Percentiles rank a stretch among this genome's conserved stretches.
Conservation (phyloP, 2,113 vertebrate species). For the Acrocephalus kingi region DNA sequence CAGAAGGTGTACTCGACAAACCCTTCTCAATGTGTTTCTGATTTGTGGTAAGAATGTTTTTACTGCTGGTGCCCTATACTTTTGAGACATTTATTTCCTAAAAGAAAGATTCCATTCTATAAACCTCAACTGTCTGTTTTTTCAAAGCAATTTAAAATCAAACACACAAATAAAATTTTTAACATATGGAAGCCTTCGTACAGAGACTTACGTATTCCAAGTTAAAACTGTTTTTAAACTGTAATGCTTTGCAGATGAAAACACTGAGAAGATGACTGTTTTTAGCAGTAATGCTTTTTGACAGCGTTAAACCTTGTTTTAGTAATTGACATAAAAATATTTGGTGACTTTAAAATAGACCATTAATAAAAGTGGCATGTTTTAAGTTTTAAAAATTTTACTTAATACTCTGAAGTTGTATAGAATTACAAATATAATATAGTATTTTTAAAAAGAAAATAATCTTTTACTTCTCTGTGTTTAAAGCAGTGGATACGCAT, state of each 20-base stretch:
- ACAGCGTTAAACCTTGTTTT: conserved; percentile 80
- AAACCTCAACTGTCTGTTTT: conserved; percentile 89
- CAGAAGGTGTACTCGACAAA: conserved; percentile 70
- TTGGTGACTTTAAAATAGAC: conserved; percentile 78
- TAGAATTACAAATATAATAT: conserved; percentile 71
- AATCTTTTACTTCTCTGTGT: conserved; percentile 3
- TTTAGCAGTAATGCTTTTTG: conserved; percentile 78
- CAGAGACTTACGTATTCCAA: conserved; percentile 85
- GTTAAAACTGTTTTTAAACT: conserved; percentile 90
- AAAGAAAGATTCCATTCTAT: conserved; percentile 83
- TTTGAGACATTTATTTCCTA: conserved; percentile 80
- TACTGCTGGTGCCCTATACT: conserved; percentile 80
- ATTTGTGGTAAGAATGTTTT: conserved; percentile 90
- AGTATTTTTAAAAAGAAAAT: conserved; percentile 45
- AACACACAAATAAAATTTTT: conserved; percentile 84
- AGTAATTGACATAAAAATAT: conserved; percentile 83
- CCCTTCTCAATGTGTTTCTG: conserved; percentile 78
- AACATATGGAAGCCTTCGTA: conserved; percentile 93
- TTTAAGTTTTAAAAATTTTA: conserved; percentile 71
- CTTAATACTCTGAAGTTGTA: conserved; percentile 71
- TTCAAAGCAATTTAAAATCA: conserved; percentile 90
- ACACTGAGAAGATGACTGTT: conserved; percentile 69
- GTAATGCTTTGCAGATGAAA: conserved; percentile 92
- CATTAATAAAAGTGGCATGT: conserved; percentile 79
- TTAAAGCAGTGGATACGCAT: conserved; percentile 28